Percentiles rank a stretch among this genome's conserved stretches.
Conservation (phyloP, 2,113 vertebrate genomes). For the Cepphus grylle region DNA sequence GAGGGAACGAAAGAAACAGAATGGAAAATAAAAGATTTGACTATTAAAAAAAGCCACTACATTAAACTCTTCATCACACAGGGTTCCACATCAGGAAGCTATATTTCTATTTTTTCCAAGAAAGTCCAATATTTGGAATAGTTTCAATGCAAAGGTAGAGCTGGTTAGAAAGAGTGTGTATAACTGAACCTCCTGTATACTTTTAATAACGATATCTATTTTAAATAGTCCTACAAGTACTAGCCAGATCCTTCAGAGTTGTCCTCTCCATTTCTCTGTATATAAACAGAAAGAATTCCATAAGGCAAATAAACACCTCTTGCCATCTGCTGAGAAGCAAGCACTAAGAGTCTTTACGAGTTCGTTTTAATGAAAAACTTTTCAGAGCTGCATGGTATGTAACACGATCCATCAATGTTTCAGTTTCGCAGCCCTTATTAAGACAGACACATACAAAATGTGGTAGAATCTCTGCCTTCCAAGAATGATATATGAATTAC, state of each 20-base stretch:
- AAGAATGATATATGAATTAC: not conserved
- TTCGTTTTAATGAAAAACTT: constrained; percentile 58
- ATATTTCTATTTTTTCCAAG: not conserved
- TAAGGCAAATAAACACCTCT: constrained; percentile 60
- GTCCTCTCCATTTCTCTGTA: not conserved
- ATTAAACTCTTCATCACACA: not conserved
- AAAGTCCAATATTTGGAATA: not conserved
- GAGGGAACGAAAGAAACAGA: not conserved
- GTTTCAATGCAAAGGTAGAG: not conserved
- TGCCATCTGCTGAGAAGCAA: constrained; percentile 40
- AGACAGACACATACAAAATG: not conserved
- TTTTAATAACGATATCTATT: not conserved
- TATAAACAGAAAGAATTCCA: constrained; percentile 43
- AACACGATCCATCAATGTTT: not conserved
- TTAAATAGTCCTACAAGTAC: not conserved
- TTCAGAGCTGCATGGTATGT: not conserved
- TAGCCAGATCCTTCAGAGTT: not conserved
- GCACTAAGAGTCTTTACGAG: constrained; percentile 8
- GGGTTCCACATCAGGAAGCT: not conserved
- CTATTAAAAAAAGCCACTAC: not conserved
- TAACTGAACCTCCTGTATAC: not conserved
- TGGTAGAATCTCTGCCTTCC: not conserved
- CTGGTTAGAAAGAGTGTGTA: not conserved
- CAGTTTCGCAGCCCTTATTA: not conserved
- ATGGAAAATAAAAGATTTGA: not conserved